Evolutionary conservation across 2,888 invertebrate species (phyloP).

Genomic region (Tholera decimalis): DNA sequence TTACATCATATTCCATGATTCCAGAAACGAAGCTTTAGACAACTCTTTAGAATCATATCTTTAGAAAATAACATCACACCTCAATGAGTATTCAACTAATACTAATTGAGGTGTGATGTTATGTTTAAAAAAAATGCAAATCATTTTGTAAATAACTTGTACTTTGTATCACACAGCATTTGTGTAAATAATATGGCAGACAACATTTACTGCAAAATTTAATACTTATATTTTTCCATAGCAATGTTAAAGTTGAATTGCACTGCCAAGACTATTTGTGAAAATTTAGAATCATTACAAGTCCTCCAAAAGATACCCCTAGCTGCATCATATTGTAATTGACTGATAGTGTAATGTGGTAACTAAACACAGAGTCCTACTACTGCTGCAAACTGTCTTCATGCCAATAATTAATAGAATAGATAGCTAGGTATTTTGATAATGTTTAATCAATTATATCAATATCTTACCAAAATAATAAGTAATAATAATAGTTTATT

Average conservation of each 20-base stretch:
- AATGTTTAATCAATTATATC: neutral
- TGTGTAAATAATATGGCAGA: neutral
- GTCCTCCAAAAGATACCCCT: neutral
- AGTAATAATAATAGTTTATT: too few relatives aligned
- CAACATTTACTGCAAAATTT: too few relatives aligned
- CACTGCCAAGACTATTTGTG: slow-evolving; percentile 22
- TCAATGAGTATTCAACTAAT: too few relatives aligned
- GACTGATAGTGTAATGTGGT: slow-evolving; percentile 1
- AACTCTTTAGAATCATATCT: too few relatives aligned
- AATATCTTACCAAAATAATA: too few relatives aligned
- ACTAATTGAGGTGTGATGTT: neutral
- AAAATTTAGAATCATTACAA: slow-evolving; percentile 32
- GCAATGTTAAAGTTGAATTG: slow-evolving; percentile 3
- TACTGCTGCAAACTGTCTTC: neutral
- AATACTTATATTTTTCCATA: neutral
- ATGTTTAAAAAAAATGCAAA: neutral
- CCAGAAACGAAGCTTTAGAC: too few relatives aligned
- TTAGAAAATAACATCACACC: too few relatives aligned
- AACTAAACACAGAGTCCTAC: neutral
- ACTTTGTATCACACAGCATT: neutral
- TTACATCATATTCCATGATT: too few relatives aligned
- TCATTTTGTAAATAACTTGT: neutral
- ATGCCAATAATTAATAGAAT: neutral
- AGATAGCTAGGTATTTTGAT: neutral
- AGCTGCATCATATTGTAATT: slow-evolving; percentile 12